Evolutionary conservation across 1,140 invertebrate species (phyloP), one percentile per base, ranked within the genome.

Genomic region (Popillia japonica): DNA sequence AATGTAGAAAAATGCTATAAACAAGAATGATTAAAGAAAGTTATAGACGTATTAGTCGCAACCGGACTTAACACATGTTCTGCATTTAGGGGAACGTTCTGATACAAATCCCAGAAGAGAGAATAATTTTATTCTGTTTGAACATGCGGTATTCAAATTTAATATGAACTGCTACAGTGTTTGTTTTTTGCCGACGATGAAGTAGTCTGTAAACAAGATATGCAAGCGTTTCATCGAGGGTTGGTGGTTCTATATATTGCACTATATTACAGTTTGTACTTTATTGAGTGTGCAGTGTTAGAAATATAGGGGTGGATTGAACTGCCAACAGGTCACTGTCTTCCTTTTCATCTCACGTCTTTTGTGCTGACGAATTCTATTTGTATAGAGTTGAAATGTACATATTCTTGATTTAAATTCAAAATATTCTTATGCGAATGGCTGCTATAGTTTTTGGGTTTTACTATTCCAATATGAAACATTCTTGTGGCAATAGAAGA

Each of bases 101-200:
- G 42, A 44, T 44, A 44, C 9, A 55, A 55, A 55, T 17, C 48
- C 48, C 14, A 55, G 17, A 55, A 17, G 48, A 55, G 11, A 55
- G 48, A 55, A 55, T 55, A 55, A 55, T 55, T 14, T 17, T 55
- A 55, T 55, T 55, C 48, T 55, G 48, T 55, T 55, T 55, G 48
- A 55, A 55, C 48, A 55, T 55, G 14, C 48, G 48, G 48, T 55
- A 55, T 55, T 55, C 48, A 55, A 55, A 55, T 55, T 55, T 55
- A 55, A 55, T 55, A 55, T 55, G 48, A 55, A 55, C 48, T 55
- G 48, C 48, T 55, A 55, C 48, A 17, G 17, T 55, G 48, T 55
- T 55, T 55, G 48, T 55, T 55, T 55, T 55, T 55, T 55, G 48
- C 17, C n/a, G 48, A n/a, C 48, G 48, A 55, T 55, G 48, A 55